phyloP scores from a whole-genome alignment of 2,888 invertebrate genomes.

The Elaeidobius kamerunicus region DNA sequence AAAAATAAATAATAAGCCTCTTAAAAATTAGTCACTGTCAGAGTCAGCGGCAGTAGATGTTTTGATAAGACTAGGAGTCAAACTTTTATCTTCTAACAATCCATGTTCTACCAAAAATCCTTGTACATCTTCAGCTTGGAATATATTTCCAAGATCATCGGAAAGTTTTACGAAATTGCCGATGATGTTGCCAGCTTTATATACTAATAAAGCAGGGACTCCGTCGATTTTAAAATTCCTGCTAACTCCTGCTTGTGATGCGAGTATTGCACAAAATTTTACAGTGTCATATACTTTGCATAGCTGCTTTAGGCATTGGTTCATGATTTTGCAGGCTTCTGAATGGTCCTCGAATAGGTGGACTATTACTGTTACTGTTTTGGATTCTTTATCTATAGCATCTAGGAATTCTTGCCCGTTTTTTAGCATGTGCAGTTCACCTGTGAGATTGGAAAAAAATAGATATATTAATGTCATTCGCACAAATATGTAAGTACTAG shows the following conservation, averaged over 20 bases:
- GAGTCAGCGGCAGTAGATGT: conserved; percentile 43
- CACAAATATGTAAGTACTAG: too few species aligned
- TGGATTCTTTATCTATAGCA: conserved; percentile 85
- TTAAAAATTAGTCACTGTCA: conserved; percentile 34
- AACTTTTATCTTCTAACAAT: conserved; percentile 69
- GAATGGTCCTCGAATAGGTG: conserved; percentile 80
- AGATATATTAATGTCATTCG: too few species aligned
- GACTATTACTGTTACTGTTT: conserved; percentile 78
- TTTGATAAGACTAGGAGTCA: conserved; percentile 52
- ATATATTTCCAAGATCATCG: conserved; percentile 86
- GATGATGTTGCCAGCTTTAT: conserved; percentile 85
- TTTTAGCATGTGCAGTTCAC: conserved; percentile 61
- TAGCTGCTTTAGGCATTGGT: conserved; percentile 74
- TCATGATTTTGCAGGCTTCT: conserved; percentile 74
- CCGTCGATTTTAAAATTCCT: conserved; percentile 80
- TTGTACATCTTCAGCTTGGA: conserved; percentile 87
- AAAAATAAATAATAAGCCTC: too few species aligned
- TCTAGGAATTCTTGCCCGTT: conserved; percentile 76
- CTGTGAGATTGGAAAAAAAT: too few species aligned
- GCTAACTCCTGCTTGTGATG: conserved; percentile 82
- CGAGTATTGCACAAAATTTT: conserved; percentile 86
- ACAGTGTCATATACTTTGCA: conserved; percentile 75
- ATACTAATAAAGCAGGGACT: conserved; percentile 87
- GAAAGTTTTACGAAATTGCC: conserved; percentile 89
- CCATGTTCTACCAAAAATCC: conserved; percentile 85